Conservation (phyloP, 1,140 invertebrate genomes). For the Bradynema listronoti region DNA sequence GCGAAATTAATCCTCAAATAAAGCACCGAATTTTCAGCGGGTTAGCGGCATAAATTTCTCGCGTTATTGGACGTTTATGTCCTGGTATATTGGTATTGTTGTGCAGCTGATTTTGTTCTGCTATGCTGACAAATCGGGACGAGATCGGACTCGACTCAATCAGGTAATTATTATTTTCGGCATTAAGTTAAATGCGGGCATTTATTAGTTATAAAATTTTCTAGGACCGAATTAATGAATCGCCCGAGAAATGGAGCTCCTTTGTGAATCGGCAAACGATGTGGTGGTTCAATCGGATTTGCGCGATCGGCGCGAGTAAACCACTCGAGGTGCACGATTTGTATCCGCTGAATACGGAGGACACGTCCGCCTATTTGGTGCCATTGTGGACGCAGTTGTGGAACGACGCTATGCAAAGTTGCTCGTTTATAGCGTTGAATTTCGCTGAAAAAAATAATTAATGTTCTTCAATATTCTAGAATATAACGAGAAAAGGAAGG, state of each 20-base stretch:
- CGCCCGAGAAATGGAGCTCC: conserved; percentile 47
- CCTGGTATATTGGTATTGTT: conserved; percentile 37
- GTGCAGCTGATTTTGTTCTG: conserved; percentile 39
- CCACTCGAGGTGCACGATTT: conserved; percentile 52
- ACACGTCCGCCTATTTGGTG: conserved; percentile 27
- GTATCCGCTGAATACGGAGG: conserved; percentile 44
- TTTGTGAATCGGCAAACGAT: conserved; percentile 50
- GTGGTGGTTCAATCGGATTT: conserved; percentile 56
- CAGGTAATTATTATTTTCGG: neutral
- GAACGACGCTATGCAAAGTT: conserved; percentile 43
- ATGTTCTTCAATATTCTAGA: neutral
- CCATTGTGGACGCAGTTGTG: conserved; percentile 47
- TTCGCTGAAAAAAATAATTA: too few species aligned
- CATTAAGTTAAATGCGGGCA: too few species aligned
- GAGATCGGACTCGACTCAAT: conserved; percentile 19
- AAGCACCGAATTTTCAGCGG: too few species aligned
- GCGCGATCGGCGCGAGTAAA: conserved; percentile 39
- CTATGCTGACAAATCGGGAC: conserved; percentile 30
- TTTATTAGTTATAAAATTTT: neutral
- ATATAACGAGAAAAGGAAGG: conserved; percentile 67
- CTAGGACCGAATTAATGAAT: conserved; percentile 20
- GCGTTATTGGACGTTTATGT: conserved; percentile 36
- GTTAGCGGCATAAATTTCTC: conserved; percentile 10
- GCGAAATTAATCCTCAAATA: too few species aligned
- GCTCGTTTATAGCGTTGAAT: neutral